Base-by-base conservation (phyloP, 2,888 invertebrate species). In the Poecilobothrus nobilitatus region DNA sequence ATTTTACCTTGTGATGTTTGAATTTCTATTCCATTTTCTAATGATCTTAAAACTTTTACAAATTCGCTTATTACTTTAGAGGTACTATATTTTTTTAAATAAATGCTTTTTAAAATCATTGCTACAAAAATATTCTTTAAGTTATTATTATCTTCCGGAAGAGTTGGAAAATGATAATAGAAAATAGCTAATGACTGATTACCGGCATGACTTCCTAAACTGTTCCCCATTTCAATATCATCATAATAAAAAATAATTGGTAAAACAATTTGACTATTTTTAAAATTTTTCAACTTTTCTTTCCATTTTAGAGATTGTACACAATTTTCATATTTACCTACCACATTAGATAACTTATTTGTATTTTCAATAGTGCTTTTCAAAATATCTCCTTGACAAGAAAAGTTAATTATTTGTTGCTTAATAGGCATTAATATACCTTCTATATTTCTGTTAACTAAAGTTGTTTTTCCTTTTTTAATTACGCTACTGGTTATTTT, bases 1-100 rank as follows among this genome's bases (percentile, higher is more conserved):
- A 67, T 20, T 18, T n/a, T 21, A 2, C 64, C 63, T 18, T 18
- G 18, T 10, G n/a, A 44, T 10, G 64, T 67, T 6, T 68, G 33
- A 44, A 68, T 64, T 22, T 68, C 53, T 64, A 68, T 44, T 37
- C 63, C 63, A 41, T 34, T 68, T 68, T 68, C 68, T 65, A 68
- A 44, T 18, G 8, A 15, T 20, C 27, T 65, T 62, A 68, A 66
- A 20, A 41, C 53, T 15, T 66, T 53, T 22, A 66, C 3, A 66
- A 66, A 20, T 9, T n/a, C 20, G 8, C 21, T 6, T 41, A 66
- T 20, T 8, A 21, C 21, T 9, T 44, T 20, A 21, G 37, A 41
- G 3, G 9, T 66, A 7, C 61, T 20, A 61, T 41, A 66, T n/a
- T 8, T 1, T 53, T 66, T 66, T 22, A 66, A 20, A 66, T 66